A percentile compares a stretch with the other conserved stretches of the same genome.
These are phyloP conservation scores for Gadopsis marmoratus DNA, from an alignment of 2,797 vertebrate genomes.

Conservation along the genomic window DNA sequence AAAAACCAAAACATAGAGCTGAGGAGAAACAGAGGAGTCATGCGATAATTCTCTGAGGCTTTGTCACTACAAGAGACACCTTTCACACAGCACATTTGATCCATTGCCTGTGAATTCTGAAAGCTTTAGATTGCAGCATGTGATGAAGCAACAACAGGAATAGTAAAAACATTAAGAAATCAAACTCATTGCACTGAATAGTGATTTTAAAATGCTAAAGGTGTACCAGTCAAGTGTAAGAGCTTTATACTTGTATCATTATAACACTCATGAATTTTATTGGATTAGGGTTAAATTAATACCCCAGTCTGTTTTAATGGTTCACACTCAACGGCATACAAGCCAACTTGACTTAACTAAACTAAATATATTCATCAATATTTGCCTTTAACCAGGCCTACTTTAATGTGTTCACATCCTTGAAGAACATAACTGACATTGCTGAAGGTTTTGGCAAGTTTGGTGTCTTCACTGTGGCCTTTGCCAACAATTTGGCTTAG, in stretches of 20 bases:
- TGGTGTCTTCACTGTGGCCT: constrained; percentile 4
- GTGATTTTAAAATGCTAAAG: background rate
- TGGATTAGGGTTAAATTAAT: background rate
- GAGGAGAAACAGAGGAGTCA: background rate
- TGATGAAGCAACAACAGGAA: background rate
- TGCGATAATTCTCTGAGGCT: background rate
- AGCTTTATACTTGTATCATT: background rate
- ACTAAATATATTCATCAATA: background rate
- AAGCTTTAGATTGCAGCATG: background rate
- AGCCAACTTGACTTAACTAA: background rate
- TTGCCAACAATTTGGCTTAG: background rate
- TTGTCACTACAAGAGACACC: background rate
- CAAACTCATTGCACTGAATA: background rate
- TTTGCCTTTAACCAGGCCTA: background rate
- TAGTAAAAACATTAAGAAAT: background rate
- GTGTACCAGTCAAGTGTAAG: background rate
- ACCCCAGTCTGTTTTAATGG: background rate
- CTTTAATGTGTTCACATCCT: constrained; percentile 3
- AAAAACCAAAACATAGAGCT: no score
- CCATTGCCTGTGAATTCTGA: background rate
- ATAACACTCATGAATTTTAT: background rate
- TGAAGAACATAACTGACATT: constrained; percentile 10
- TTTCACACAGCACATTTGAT: background rate
- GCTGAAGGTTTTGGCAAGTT: constrained; percentile 20
- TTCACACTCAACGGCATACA: background rate